Base-by-base conservation (phyloP, 1,140 invertebrate genomes). In the Bradysia coprophila region DNA sequence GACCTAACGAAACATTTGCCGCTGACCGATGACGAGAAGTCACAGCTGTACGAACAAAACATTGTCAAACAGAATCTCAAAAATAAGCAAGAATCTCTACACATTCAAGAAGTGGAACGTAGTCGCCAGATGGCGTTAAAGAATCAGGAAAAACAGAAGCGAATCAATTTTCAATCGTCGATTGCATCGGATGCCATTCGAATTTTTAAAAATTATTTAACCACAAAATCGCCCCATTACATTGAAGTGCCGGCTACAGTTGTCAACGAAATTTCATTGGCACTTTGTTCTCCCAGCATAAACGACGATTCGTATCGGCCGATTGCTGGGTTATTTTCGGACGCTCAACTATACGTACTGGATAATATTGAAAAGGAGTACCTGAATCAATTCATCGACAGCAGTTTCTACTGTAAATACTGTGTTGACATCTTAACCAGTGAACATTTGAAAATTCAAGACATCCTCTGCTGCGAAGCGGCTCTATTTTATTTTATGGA, bases 401-500 rank as follows among this genome's bases (percentile, higher is more conserved):
- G 84, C 56, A 78, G 81, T 55, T 87, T 78, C 56, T 81, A 88
- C 62, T 85, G 81, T 53, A 89, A 87, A 61, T 81, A 90, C 66
- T 87, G 91, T 65, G 78, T 93, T 48, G 86, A 93, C 63, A 69
- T 92, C 48, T 53, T 85, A 47, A 90, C 83, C 8, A 78, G 71
- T 66, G 76, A 74, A 40, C 72, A 69, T 57, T 73, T 93, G 15
- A 73, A 73, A 32, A 65, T 94, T 22, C 69, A 76, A 46, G 90
- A 94, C 66, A 81, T 94, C 55, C 64, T 95, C 9, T 82, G 84
- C 59, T 87, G 88, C 66, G 85, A 92, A 61, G 76, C 81, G 46
- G 80, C 84, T 34, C 71, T 94, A 43, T 90, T 88, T 60, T 91
- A 89, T 62, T 92, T 94, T 52, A 92, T 89, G 67, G 90, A 95